Evolutionary conservation across 2,113 vertebrate species (phyloP).

Genomic region (Cyphomyrus discorhynchus): DNA sequence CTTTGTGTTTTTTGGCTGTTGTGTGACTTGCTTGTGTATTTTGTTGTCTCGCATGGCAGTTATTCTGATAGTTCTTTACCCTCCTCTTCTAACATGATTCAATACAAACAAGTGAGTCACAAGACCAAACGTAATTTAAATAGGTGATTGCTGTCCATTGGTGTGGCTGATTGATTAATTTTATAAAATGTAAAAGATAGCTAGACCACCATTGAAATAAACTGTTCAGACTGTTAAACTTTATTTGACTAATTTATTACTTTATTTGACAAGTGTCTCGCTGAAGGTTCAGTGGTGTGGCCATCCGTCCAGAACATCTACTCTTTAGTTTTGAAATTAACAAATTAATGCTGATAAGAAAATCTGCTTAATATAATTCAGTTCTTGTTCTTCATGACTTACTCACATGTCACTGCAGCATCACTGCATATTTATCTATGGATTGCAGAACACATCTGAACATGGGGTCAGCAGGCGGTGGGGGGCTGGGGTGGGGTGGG

Average conservation of each 20-base stretch:
- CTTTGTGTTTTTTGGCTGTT: constrained; percentile 2
- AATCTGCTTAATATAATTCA: not conserved
- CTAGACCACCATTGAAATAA: constrained; percentile 8
- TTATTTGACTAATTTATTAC: not conserved
- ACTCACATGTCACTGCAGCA: not conserved
- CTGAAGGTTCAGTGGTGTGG: no score
- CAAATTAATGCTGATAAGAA: not conserved
- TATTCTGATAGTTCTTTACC: constrained; percentile 6
- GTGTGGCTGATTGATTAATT: constrained; percentile 15
- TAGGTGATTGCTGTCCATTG: constrained; percentile 10
- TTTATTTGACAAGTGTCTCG: no score
- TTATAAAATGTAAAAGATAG: not conserved
- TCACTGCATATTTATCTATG: not conserved
- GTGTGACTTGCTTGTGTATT: constrained; percentile 22
- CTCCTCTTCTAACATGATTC: constrained; percentile 5
- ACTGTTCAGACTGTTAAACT: not conserved
- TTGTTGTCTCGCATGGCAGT: constrained; percentile 18
- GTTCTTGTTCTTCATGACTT: not conserved
- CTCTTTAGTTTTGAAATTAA: not conserved
- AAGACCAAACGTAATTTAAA: constrained; percentile 22
- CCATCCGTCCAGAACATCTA: not conserved
- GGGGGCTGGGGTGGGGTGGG: no score
- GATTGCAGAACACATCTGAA: not conserved
- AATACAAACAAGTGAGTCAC: constrained; percentile 31
- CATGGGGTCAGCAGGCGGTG: not conserved